Conservation (phyloP, 2,113 vertebrate species). For the Melanerpes formicivorus region DNA sequence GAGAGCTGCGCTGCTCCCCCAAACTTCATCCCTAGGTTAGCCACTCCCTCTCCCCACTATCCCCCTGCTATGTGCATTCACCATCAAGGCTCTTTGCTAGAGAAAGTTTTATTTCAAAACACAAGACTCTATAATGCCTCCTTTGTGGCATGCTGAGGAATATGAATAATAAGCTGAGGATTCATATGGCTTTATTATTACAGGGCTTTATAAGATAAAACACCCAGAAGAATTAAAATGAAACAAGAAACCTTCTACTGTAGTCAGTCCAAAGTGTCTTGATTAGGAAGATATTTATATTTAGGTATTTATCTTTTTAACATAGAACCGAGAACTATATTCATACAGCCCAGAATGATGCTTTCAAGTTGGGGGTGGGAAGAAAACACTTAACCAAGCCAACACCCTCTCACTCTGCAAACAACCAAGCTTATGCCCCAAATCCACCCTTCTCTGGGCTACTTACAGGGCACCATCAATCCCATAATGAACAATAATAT, state of each 20-base stretch:
- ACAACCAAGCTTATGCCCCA: not conserved
- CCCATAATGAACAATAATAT: constrained; percentile 10
- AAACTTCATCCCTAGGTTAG: not conserved
- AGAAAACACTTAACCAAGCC: not conserved
- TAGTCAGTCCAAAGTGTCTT: constrained; percentile 1
- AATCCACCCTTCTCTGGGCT: not conserved
- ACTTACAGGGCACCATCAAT: not conserved
- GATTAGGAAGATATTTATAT: constrained; percentile 1
- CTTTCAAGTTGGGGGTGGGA: not conserved
- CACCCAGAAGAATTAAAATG: constrained; percentile 42
- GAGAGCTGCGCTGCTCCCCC: not conserved
- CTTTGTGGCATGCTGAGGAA: constrained; percentile 29
- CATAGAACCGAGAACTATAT: not conserved
- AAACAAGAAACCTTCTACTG: constrained; percentile 33
- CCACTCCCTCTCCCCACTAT: not conserved
- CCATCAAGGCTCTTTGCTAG: not conserved
- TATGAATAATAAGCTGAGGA: constrained; percentile 45
- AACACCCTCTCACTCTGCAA: not conserved
- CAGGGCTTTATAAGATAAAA: constrained; percentile 34
- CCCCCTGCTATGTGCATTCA: not conserved
- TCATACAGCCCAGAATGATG: not conserved
- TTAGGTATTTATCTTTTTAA: not conserved
- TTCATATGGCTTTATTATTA: constrained; percentile 49
- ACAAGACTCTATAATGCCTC: constrained; percentile 12
- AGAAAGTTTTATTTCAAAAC: constrained; percentile 46